phyloP scores from a whole-genome alignment of 2,888 invertebrate species.

The Salticus scenicus region DNA sequence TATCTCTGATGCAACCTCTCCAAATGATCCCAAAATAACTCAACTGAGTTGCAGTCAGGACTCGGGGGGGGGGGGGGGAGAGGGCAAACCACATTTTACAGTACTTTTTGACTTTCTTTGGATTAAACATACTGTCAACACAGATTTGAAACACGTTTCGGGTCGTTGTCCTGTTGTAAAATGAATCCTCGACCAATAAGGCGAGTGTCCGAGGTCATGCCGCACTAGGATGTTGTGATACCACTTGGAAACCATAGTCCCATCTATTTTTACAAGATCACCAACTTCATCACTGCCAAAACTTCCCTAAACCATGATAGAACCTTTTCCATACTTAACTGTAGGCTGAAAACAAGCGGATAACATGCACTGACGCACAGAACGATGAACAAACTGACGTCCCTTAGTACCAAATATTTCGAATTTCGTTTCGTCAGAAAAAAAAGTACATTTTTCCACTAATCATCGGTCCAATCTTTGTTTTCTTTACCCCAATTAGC shows the following conservation, averaged over 20 bases:
- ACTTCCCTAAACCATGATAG: too few species aligned
- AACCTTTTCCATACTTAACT: neutral
- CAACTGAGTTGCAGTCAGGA: too few species aligned
- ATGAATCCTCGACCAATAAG: neutral
- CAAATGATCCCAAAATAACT: neutral
- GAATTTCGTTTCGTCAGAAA: neutral
- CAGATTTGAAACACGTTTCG: neutral
- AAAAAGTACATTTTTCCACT: neutral
- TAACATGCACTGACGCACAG: too few species aligned
- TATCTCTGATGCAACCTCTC: neutral
- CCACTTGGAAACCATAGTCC: neutral
- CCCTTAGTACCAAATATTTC: neutral
- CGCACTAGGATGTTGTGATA: too few species aligned
- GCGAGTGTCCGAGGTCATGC: too few species aligned
- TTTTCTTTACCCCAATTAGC: neutral
- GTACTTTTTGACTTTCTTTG: neutral
- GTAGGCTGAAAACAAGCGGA: neutral
- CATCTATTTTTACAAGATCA: too few species aligned
- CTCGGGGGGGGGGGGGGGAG: neutral
- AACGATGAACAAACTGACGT: neutral
- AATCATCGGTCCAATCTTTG: neutral
- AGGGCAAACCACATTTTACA: neutral
- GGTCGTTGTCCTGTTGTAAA: neutral
- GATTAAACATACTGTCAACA: neutral
- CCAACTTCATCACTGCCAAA: too few species aligned